These are phyloP conservation scores for Zhuqinia jingwanae DNA, from an alignment of 2,888 invertebrate genomes.

Conservation along the genomic window DNA sequence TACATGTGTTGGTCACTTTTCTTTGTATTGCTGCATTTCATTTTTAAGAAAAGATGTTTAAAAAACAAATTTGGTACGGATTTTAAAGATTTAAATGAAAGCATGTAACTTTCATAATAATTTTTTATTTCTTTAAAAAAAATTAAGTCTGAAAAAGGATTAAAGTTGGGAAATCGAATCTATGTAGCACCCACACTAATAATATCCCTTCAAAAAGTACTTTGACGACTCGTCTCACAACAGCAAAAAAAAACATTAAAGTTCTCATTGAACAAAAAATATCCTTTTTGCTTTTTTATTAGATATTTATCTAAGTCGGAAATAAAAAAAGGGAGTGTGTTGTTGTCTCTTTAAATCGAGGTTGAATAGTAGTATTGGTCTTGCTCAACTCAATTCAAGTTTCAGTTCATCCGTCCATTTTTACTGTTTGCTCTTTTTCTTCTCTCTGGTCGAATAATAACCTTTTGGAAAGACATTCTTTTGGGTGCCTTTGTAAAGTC, in stretches of 20 bases:
- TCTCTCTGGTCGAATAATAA: conserved; percentile 3
- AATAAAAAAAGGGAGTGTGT: conserved; percentile 38
- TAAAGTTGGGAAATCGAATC: too few relatives aligned
- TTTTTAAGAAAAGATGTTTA: too few relatives aligned
- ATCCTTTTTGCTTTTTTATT: too few relatives aligned
- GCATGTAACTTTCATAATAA: too few relatives aligned
- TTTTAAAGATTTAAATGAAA: too few relatives aligned
- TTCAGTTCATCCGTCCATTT: background rate
- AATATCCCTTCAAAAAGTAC: too few relatives aligned
- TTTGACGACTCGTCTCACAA: too few relatives aligned
- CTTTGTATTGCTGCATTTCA: too few relatives aligned
- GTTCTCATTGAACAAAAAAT: background rate
- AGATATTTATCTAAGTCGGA: conserved; percentile 24
- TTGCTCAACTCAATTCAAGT: background rate
- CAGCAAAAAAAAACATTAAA: background rate
- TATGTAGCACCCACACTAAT: background rate
- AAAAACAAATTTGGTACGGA: too few relatives aligned
- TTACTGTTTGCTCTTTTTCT: background rate
- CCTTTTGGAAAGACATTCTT: conserved; percentile 27
- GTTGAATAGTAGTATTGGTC: background rate
- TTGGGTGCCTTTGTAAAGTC: conserved; percentile 23
- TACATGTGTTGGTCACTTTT: conserved; percentile 12
- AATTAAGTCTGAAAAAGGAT: too few relatives aligned
- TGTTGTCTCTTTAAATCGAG: conserved; percentile 10
- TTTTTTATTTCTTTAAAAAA: too few relatives aligned